phyloP scores from a whole-genome alignment of 2,113 vertebrate genomes.

The Pavo muticus region DNA sequence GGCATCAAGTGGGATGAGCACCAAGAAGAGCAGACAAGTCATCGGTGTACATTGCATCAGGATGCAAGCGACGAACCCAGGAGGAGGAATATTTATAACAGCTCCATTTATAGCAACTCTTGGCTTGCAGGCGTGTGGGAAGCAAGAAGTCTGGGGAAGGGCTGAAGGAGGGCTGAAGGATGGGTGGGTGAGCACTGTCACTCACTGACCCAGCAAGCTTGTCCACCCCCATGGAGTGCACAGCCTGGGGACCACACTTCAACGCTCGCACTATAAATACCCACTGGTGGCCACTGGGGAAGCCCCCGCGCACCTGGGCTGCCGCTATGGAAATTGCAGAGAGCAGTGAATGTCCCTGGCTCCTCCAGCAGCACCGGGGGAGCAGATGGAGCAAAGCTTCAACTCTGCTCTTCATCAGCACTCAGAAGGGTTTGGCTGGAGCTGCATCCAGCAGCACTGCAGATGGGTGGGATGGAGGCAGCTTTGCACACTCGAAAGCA shows the following conservation, averaged over 20 bases:
- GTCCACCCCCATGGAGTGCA: background rate
- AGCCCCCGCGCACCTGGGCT: background rate
- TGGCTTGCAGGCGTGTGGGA: fast-evolving
- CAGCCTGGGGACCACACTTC: background rate
- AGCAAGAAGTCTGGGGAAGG: background rate
- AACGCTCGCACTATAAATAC: background rate
- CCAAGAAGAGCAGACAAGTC: background rate
- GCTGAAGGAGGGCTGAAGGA: background rate
- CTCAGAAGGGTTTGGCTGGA: too few species aligned
- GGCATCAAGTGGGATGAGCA: fast-evolving
- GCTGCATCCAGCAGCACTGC: fast-evolving
- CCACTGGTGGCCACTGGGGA: background rate
- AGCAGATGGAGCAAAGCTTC: fast-evolving
- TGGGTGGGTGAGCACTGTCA: fast-evolving
- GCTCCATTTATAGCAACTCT: background rate
- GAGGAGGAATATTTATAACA: background rate
- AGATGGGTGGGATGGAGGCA: fast-evolving
- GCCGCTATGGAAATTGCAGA: background rate
- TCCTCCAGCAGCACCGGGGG: background rate
- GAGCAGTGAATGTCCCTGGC: background rate
- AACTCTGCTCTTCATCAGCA: background rate
- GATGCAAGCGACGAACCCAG: background rate
- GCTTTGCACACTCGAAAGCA: fast-evolving
- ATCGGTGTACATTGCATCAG: fast-evolving
- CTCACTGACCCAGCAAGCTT: background rate